phyloP scores from a whole-genome alignment of 1,140 invertebrate species.

The Drosophila burlai region DNA sequence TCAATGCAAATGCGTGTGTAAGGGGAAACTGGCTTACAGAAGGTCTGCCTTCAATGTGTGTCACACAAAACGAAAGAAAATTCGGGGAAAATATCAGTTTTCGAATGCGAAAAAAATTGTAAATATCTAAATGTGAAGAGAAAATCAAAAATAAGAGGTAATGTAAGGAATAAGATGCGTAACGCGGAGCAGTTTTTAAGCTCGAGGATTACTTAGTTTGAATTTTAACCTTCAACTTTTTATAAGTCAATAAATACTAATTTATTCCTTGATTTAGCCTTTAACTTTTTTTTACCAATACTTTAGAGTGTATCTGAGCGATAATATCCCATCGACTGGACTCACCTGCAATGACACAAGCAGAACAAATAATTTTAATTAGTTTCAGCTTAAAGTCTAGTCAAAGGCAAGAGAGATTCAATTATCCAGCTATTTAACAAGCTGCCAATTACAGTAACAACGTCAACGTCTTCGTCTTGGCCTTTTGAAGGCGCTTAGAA shows the following conservation, averaged over 20 bases:
- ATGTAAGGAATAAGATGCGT: not conserved
- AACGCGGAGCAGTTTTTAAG: no score
- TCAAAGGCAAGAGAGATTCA: conserved; percentile 16
- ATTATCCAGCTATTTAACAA: conserved; percentile 30
- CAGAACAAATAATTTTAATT: conserved; percentile 33
- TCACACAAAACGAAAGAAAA: conserved; percentile 19
- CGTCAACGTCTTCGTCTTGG: conserved; percentile 18
- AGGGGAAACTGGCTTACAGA: conserved; percentile 4
- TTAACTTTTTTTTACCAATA: not conserved
- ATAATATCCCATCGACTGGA: conserved; percentile 10
- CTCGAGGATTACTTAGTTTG: not conserved
- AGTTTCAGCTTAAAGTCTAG: conserved; percentile 23
- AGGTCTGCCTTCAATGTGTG: conserved; percentile 42
- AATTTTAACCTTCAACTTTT: not conserved
- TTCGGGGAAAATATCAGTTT: conserved; percentile 52
- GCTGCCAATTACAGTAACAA: conserved; percentile 23
- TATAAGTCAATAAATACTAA: not conserved
- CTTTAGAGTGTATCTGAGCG: not conserved
- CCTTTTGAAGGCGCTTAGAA: conserved; percentile 31
- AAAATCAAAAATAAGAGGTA: not conserved
- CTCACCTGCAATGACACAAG: conserved; percentile 56
- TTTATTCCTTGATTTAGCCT: not conserved
- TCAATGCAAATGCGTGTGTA: conserved; percentile 48
- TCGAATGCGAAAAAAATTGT: conserved; percentile 61
- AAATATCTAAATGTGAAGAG: conserved; percentile 28